These are phyloP conservation scores for Caenorhabditis briggsae DNA, from an alignment of 1,140 invertebrate genomes.

Conservation along the genomic window DNA sequence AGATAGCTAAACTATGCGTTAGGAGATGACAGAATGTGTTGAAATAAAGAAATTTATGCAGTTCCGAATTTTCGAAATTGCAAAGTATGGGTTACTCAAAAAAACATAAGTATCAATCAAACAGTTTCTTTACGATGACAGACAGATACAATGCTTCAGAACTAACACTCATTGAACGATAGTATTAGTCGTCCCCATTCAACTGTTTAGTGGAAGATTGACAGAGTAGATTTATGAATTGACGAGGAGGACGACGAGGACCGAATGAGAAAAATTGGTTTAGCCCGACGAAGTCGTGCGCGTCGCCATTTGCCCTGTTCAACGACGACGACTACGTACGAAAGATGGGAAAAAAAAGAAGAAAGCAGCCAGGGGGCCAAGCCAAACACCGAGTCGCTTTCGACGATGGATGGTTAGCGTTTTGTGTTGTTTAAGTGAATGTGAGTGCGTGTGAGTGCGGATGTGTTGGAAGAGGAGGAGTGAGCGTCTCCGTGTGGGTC, in stretches of 20 bases:
- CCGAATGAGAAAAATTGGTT: conserved; percentile 56
- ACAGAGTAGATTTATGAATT: conserved; percentile 40
- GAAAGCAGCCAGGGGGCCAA: conserved; percentile 53
- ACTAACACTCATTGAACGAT: not conserved
- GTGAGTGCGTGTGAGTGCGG: conserved; percentile 55
- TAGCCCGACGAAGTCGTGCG: conserved; percentile 32
- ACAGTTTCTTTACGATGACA: not conserved
- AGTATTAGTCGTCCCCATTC: not conserved
- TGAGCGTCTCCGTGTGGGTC: conserved; percentile 43
- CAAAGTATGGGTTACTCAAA: too few species aligned
- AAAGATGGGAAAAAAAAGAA: conserved; percentile 39
- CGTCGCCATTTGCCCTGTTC: conserved; percentile 49
- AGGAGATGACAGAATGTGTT: too few species aligned
- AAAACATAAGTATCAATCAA: too few species aligned
- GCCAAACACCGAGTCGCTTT: conserved; percentile 52
- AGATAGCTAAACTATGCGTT: not conserved
- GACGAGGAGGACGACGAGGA: not conserved
- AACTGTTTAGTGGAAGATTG: conserved; percentile 33
- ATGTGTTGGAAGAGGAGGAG: conserved; percentile 50
- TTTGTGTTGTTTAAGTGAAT: conserved; percentile 56
- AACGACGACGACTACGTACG: conserved; percentile 37
- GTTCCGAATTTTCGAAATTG: not conserved
- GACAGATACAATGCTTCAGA: not conserved
- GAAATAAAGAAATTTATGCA: too few species aligned
- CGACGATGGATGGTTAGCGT: conserved; percentile 51